Conservation (phyloP, 2,888 invertebrate genomes). For the Tetragonula carbonaria region DNA sequence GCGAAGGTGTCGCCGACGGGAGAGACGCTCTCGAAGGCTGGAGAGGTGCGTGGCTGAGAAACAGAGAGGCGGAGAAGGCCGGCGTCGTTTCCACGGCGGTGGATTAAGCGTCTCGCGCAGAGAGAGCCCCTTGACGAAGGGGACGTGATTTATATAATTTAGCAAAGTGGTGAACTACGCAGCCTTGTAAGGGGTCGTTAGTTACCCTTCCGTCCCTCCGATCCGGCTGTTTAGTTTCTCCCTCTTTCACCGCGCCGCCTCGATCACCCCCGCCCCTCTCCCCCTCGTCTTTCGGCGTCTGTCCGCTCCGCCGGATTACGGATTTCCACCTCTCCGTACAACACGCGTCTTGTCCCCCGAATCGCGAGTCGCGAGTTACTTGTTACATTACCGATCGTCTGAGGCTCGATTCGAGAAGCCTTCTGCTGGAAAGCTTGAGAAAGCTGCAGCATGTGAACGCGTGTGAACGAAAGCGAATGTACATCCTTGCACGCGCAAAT, state of each 20-base stretch:
- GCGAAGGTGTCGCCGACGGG: constrained; percentile 63
- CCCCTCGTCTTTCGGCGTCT: constrained; percentile 61
- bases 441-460: too few species aligned
- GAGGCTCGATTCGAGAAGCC: too few species aligned
- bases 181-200: constrained; percentile 77
- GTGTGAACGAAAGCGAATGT: too few species aligned
- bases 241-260: constrained; percentile 42
- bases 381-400: too few species aligned
- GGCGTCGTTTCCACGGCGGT: constrained; percentile 40
- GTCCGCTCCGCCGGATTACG: constrained; percentile 28
- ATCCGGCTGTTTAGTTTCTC: constrained; percentile 23
- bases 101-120: constrained; percentile 75
- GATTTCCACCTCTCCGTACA: too few species aligned
- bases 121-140: constrained; percentile 77
- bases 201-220: constrained; percentile 65
- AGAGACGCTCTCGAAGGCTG: constrained; percentile 38
- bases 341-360: too few species aligned
- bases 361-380: too few species aligned
- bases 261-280: constrained; percentile 49
- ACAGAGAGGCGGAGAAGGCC: constrained; percentile 30
- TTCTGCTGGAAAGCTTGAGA: too few species aligned
- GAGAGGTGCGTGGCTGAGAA: constrained; percentile 17
- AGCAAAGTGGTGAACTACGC: constrained; percentile 80
- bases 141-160: constrained; percentile 83
- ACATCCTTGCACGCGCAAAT: background rate